phyloP scores from a whole-genome alignment of 2,888 invertebrate species.

The Neria commutata region DNA sequence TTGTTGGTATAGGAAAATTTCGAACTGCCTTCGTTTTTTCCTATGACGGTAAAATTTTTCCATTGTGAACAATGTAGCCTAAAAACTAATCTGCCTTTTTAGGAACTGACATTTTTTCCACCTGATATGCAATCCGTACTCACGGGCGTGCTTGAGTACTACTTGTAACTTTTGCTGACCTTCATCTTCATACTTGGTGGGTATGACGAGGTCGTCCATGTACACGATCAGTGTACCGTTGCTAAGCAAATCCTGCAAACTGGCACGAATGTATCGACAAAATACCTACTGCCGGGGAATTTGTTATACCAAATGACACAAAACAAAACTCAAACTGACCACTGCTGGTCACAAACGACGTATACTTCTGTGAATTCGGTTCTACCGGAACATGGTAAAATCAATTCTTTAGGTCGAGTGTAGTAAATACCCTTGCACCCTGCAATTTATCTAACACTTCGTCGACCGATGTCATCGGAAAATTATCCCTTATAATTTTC shows the following conservation, averaged over 20 bases:
- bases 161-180: neutral
- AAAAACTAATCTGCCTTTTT: no score
- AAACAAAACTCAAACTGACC: constrained; percentile 6
- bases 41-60: no score
- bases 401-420: constrained; percentile 4
- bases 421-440: constrained; percentile 13
- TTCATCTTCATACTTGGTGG: constrained; percentile 7
- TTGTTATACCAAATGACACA: constrained; percentile 5
- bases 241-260: constrained; percentile 5
- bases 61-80: no score
- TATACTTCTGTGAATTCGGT: constrained; percentile 13
- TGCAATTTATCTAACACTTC: constrained; percentile 15
- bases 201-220: constrained; percentile 14
- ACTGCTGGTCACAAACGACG: constrained; percentile 3
- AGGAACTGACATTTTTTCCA: no score
- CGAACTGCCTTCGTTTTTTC: no score
- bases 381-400: constrained; percentile 22
- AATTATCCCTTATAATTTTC: constrained; percentile 13
- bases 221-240: neutral
- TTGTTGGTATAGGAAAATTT: no score
- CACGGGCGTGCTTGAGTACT: no score
- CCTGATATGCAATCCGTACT: no score
- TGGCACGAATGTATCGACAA: neutral
- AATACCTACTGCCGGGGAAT: constrained; percentile 9
- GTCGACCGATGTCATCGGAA: constrained; percentile 18